phyloP scores from a whole-genome alignment of 2,797 vertebrate species.

The Sebastes vulpes region DNA sequence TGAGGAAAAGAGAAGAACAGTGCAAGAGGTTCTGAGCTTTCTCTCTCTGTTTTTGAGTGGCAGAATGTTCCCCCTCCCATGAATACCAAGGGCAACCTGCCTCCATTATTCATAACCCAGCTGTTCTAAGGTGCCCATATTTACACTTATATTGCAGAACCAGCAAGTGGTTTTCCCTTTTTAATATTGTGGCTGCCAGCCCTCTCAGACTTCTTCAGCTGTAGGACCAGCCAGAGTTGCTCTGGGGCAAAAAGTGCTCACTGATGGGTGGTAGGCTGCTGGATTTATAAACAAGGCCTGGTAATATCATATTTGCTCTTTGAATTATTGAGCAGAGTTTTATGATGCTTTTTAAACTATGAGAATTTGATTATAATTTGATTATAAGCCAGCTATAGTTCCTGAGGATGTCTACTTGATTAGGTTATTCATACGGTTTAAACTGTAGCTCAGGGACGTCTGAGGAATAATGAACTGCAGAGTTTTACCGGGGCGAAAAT shows the following conservation, averaged over 20 bases:
- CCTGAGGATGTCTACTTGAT: slow-evolving; percentile 75
- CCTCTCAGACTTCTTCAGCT: slow-evolving; percentile 65
- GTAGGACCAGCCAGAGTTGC: slow-evolving; percentile 65
- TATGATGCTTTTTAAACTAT: slow-evolving; percentile 81
- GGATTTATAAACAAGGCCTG: slow-evolving; percentile 84
- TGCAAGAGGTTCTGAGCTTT: slow-evolving; percentile 68
- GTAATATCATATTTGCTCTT: slow-evolving; percentile 84
- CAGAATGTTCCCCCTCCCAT: slow-evolving; percentile 77
- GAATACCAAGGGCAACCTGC: slow-evolving; percentile 82
- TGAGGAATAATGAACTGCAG: slow-evolving; percentile 70
- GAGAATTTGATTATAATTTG: slow-evolving; percentile 78
- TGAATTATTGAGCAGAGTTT: slow-evolving; percentile 88
- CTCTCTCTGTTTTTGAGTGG: slow-evolving; percentile 76
- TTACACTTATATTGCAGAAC: slow-evolving; percentile 87
- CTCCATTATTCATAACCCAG: slow-evolving; percentile 86
- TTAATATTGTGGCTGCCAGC: slow-evolving; percentile 77
- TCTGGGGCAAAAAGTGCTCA: slow-evolving; percentile 72
- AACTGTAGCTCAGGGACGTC: slow-evolving; percentile 50
- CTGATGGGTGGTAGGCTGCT: slow-evolving; percentile 68
- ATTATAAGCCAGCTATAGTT: slow-evolving; percentile 72
- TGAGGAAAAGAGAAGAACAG: slow-evolving; percentile 61
- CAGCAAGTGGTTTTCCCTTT: slow-evolving; percentile 78
- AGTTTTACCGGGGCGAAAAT: slow-evolving; percentile 65
- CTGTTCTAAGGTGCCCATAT: slow-evolving; percentile 84
- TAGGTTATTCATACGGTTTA: slow-evolving; percentile 75